Evolutionary conservation across 1,140 invertebrate species (phyloP).

Genomic region (Parapsyche elsis): DNA sequence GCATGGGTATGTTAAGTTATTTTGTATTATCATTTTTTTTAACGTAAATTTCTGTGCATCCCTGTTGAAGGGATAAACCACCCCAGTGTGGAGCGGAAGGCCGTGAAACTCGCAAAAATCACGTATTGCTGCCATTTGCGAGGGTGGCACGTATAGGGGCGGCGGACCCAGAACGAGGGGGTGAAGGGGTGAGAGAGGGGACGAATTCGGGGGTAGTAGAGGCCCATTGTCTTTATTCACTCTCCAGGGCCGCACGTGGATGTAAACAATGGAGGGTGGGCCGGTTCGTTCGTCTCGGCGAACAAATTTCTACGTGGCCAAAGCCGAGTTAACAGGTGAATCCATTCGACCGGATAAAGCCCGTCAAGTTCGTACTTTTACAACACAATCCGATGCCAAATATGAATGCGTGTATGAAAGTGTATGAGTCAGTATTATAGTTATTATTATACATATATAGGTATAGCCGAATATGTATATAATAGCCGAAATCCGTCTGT

Average conservation of each 20-base stretch:
- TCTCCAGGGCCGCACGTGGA: neutral
- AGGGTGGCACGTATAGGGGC: neutral
- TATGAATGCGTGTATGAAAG: too few species aligned
- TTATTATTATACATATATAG: neutral
- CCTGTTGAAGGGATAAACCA: neutral
- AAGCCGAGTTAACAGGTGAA: constrained; percentile 14
- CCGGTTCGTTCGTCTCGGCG: neutral
- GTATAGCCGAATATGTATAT: too few species aligned
- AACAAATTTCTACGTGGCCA: neutral
- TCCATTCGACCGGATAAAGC: neutral
- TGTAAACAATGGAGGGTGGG: constrained; percentile 13
- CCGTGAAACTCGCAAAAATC: neutral
- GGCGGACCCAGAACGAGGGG: too few species aligned
- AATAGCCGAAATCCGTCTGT: too few species aligned
- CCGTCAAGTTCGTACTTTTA: neutral
- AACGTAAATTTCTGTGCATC: neutral
- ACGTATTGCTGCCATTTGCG: constrained; percentile 1
- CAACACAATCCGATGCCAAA: neutral
- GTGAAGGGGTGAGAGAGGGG: neutral
- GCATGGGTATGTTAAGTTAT: too few species aligned
- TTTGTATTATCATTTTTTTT: neutral
- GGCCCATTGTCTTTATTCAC: constrained; percentile 18
- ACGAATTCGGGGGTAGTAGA: neutral
- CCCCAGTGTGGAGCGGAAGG: neutral
- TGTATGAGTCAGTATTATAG: too few species aligned